Evolutionary conservation across 2,113 vertebrate genomes (phyloP).

Genomic region (Empidonax alnorum): DNA sequence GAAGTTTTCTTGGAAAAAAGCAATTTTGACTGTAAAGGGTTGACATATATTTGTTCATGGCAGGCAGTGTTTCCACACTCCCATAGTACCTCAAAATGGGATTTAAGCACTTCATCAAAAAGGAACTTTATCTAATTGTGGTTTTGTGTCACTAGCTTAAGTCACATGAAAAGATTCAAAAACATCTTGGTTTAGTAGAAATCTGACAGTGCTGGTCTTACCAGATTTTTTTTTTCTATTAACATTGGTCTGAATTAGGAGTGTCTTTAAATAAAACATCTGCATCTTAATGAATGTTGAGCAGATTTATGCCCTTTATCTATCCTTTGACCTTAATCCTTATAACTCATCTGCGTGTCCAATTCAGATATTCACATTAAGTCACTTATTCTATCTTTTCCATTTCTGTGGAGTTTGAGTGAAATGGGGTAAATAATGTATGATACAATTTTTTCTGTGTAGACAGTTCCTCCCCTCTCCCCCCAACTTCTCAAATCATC

Average conservation of each 20-base stretch:
- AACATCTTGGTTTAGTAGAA: background rate
- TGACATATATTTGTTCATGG: background rate
- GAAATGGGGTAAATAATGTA: constrained; percentile 23
- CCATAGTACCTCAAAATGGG: background rate
- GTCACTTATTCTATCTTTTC: constrained; percentile 42
- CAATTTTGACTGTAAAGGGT: background rate
- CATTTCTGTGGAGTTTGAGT: constrained; percentile 30
- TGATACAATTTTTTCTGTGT: constrained; percentile 26
- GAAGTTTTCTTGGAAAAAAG: background rate
- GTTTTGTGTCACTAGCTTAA: background rate
- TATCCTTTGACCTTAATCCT: constrained; percentile 64
- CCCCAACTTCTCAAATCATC: background rate
- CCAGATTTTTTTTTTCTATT: background rate
- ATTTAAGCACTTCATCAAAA: background rate
- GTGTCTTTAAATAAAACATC: constrained; percentile 45
- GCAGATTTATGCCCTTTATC: constrained; percentile 55
- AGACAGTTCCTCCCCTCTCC: background rate
- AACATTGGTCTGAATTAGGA: constrained; percentile 1
- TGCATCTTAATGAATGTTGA: constrained; percentile 13
- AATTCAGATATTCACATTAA: constrained; percentile 30
- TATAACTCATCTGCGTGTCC: background rate
- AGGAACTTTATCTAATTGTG: background rate
- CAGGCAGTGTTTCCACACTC: background rate
- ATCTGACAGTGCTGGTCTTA: background rate
- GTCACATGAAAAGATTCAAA: background rate